Conservation (phyloP, 2,888 invertebrate species). For the Sphecodes monilicornis region DNA sequence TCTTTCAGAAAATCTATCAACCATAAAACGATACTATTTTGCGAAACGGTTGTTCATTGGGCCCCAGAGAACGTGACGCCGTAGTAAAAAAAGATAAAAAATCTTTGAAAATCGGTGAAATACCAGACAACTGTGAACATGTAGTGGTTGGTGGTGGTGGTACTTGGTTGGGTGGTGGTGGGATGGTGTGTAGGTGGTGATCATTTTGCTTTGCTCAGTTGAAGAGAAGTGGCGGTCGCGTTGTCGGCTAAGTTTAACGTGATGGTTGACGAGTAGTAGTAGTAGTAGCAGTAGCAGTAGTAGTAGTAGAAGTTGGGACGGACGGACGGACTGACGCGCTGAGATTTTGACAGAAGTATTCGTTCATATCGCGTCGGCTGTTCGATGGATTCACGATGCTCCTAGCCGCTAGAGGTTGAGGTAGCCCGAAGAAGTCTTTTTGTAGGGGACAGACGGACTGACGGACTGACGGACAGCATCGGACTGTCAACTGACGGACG, state of each 20-base stretch:
- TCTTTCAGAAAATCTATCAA: background rate
- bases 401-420: slow-evolving; percentile 80
- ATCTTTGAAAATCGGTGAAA: slow-evolving; percentile 83
- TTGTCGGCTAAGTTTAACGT: slow-evolving; percentile 80
- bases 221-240: slow-evolving; percentile 82
- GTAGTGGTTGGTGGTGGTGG: slow-evolving; percentile 82
- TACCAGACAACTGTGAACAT: slow-evolving; percentile 84
- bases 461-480: slow-evolving; percentile 77
- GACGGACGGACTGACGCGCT: slow-evolving; percentile 80
- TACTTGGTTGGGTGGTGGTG: slow-evolving; percentile 83
- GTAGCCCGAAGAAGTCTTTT: slow-evolving; percentile 80
- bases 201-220: slow-evolving; percentile 83
- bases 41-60: slow-evolving; percentile 27
- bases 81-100: slow-evolving; percentile 69
- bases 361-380: slow-evolving; percentile 79
- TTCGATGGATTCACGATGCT: slow-evolving; percentile 80
- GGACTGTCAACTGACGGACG: slow-evolving; percentile 79
- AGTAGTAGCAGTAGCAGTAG: slow-evolving; percentile 75
- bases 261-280: slow-evolving; percentile 81
- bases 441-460: slow-evolving; percentile 79
- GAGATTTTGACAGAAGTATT: slow-evolving; percentile 80
- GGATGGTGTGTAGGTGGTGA: slow-evolving; percentile 84
- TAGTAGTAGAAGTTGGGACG: slow-evolving; percentile 78
- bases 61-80: slow-evolving; percentile 55
- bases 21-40: slow-evolving; percentile 23